Evolutionary conservation across 1,140 invertebrate species (phyloP).

Genomic region (Battus philenor): DNA sequence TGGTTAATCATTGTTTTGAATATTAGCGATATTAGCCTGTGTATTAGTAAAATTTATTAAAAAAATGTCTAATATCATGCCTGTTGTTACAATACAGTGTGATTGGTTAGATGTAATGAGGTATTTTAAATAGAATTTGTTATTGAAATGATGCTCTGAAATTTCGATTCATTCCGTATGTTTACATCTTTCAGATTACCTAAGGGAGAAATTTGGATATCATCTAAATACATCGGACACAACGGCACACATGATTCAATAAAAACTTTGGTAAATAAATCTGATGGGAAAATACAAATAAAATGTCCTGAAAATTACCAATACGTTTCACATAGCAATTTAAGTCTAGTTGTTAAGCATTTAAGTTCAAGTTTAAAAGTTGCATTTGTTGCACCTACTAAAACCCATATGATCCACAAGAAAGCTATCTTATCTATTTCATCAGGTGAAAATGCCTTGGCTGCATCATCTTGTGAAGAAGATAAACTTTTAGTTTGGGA

Average conservation of each 20-base stretch:
- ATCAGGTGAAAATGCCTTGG: slow-evolving; percentile 77
- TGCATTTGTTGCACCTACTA: slow-evolving; percentile 66
- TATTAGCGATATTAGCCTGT: background rate
- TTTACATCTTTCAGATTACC: slow-evolving; percentile 46
- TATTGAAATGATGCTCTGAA: slow-evolving; percentile 1
- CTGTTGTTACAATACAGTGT: slow-evolving; percentile 65
- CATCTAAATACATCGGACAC: slow-evolving; percentile 59
- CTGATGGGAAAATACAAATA: slow-evolving; percentile 61
- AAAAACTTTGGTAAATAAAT: slow-evolving; percentile 38
- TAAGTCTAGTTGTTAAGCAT: slow-evolving; percentile 62
- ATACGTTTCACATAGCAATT: slow-evolving; percentile 47
- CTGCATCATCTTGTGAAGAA: slow-evolving; percentile 78
- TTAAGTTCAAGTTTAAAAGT: slow-evolving; percentile 51
- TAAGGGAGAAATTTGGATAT: slow-evolving; percentile 66
- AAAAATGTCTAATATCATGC: slow-evolving; percentile 39
- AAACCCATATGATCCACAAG: slow-evolving; percentile 59
- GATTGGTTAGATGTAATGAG: slow-evolving; percentile 71
- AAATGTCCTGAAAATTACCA: slow-evolving; percentile 51
- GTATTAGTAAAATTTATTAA: background rate
- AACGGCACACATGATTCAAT: slow-evolving; percentile 63
- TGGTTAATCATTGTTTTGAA: too few relatives aligned
- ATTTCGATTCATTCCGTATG: background rate
- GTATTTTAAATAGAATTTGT: slow-evolving; percentile 27
- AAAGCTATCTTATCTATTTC: slow-evolving; percentile 74
- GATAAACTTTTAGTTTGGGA: slow-evolving; percentile 81